A percentile compares a stretch with the other conserved stretches of the same genome.
phyloP scores from a whole-genome alignment of 2,888 invertebrate genomes.

The Nephrotoma appendiculata region DNA sequence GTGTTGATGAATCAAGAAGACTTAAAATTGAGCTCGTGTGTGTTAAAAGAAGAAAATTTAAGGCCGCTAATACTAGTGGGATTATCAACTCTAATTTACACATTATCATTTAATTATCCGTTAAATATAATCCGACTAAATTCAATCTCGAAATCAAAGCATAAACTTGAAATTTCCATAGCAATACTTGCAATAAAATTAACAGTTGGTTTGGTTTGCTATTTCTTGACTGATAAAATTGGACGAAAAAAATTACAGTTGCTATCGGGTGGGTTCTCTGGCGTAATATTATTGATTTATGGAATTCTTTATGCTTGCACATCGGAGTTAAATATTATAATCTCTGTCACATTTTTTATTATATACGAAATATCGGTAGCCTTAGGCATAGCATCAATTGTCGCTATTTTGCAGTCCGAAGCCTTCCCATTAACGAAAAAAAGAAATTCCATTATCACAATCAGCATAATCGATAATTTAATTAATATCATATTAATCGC shows the following conservation, averaged over 20 bases:
- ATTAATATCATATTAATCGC: not conserved
- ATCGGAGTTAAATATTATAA: not conserved
- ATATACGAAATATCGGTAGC: not conserved
- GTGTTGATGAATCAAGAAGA: slow-evolving; percentile 8
- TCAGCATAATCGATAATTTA: not conserved
- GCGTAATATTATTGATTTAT: not conserved
- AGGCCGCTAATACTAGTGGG: slow-evolving; percentile 5
- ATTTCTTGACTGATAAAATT: not conserved
- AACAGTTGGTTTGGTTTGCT: not conserved
- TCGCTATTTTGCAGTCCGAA: not conserved
- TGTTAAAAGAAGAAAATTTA: slow-evolving; percentile 5
- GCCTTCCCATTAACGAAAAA: slow-evolving; percentile 1
- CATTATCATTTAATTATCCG: slow-evolving; percentile 1
- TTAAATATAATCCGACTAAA: not conserved
- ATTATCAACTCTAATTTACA: not conserved
- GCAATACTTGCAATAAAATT: not conserved
- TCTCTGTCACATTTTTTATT: not conserved
- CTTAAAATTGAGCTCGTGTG: not conserved
- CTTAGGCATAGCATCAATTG: not conserved
- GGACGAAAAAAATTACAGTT: not conserved
- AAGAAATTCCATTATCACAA: not conserved
- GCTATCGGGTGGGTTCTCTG: not conserved
- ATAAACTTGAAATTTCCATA: not conserved
- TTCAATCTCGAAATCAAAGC: not conserved
- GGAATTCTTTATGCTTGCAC: not conserved